Evolutionary conservation across 2,113 vertebrate species (phyloP).

Genomic region (cattle (Bos taurus)): DNA sequence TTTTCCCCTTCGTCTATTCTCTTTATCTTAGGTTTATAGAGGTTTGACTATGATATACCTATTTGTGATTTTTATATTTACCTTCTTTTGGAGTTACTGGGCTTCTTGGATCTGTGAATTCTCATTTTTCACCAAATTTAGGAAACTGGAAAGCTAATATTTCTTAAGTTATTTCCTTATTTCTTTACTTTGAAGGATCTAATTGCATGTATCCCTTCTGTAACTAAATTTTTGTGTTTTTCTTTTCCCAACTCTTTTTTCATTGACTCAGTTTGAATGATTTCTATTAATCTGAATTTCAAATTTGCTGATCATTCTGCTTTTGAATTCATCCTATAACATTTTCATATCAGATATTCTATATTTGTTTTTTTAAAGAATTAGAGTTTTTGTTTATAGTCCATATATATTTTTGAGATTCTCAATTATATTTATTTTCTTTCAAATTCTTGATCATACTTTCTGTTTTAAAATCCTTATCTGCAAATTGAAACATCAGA

Average conservation of each 20-base stretch:
- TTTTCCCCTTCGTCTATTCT: not conserved
- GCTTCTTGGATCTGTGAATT: not conserved
- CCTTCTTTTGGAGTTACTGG: not conserved
- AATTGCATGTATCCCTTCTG: not conserved
- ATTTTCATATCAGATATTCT: not conserved
- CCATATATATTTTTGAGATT: not conserved
- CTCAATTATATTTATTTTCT: not conserved
- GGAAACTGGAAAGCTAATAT: not conserved
- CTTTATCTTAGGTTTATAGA: not conserved
- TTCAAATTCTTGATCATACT: not conserved
- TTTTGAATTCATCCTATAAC: not conserved
- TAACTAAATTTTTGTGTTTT: not conserved
- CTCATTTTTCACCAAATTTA: not conserved
- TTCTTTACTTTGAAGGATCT: not conserved
- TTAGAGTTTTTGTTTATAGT: not conserved
- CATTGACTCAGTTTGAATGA: not conserved
- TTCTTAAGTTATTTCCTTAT: not conserved
- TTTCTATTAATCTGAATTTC: not conserved
- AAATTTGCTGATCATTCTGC: not conserved
- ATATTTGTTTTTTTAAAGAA: not conserved
- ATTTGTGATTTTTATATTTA: not conserved
- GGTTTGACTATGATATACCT: not conserved
- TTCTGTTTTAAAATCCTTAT: not conserved
- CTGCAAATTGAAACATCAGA: not conserved
- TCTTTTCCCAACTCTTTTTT: not conserved